Percentiles rank a stretch among this genome's conserved stretches.
Evolutionary conservation across 2,113 vertebrate species (phyloP).

Genomic region (Gymnorhina tibicen): DNA sequence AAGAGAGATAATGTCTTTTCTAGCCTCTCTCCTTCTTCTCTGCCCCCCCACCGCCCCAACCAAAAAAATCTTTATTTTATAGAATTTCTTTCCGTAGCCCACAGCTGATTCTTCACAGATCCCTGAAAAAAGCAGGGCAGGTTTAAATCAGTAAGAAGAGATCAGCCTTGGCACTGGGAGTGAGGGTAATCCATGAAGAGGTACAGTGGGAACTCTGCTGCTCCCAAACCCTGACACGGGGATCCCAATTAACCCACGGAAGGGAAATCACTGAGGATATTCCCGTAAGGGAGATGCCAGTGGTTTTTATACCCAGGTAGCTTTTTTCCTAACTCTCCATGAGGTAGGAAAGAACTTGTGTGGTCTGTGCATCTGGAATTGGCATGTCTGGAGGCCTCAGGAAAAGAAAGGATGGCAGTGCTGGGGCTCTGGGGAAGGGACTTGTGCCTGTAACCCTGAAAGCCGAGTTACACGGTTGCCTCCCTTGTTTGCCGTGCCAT

Average conservation of each 20-base stretch:
- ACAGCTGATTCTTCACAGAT: not conserved
- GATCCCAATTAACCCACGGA: not conserved
- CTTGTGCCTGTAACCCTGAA: not conserved
- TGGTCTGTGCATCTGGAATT: not conserved
- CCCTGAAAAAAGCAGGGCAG: not conserved
- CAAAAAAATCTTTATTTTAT: not conserved
- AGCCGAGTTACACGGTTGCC: accelerated
- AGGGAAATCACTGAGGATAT: not conserved
- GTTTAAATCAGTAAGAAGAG: not conserved
- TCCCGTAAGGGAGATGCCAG: not conserved
- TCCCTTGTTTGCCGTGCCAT: not conserved
- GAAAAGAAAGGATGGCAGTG: not conserved
- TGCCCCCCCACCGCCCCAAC: too few species aligned
- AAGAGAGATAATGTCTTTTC: not conserved
- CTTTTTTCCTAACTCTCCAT: not conserved
- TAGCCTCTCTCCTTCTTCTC: not conserved
- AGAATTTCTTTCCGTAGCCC: not conserved
- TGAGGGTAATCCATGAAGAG: not conserved
- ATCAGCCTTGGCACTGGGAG: not conserved
- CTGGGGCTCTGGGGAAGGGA: not conserved
- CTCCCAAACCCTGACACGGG: accelerated
- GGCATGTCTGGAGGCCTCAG: accelerated
- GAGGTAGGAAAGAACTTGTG: not conserved
- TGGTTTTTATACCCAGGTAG: not conserved
- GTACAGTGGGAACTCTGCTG: not conserved